A percentile compares a stretch with the other conserved stretches of the same genome.
These are phyloP conservation scores for Apaloderma vittatum DNA, from an alignment of 2,113 vertebrate genomes.

Conservation along the genomic window DNA sequence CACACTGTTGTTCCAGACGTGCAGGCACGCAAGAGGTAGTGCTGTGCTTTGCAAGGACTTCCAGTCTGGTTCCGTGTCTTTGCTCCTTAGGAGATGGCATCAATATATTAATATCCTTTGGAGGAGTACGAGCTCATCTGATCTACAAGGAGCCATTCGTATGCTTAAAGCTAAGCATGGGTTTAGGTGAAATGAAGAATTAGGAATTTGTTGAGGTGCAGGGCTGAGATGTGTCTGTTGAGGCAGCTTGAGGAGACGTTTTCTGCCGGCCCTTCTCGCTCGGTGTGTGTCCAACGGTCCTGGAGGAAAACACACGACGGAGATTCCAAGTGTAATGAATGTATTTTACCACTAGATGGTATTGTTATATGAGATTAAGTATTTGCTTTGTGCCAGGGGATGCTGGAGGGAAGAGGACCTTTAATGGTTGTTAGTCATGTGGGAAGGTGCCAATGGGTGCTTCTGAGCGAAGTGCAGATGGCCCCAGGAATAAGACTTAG, in stretches of 20 bases:
- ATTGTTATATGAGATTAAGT: constrained; percentile 65
- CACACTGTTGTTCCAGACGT: accelerated
- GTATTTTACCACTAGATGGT: constrained; percentile 62
- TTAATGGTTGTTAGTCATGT: neutral
- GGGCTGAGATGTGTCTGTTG: neutral
- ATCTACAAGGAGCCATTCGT: neutral
- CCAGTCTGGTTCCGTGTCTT: neutral
- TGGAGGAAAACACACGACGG: neutral
- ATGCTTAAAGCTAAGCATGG: neutral
- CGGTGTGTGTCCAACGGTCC: accelerated
- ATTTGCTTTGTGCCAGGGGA: neutral
- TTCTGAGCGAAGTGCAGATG: neutral
- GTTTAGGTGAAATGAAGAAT: neutral
- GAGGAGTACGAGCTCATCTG: neutral
- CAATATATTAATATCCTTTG: neutral
- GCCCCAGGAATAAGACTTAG: neutral
- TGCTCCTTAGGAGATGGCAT: neutral
- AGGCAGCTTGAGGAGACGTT: neutral
- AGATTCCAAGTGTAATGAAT: constrained; percentile 31
- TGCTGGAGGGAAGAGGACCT: neutral
- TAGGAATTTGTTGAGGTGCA: neutral
- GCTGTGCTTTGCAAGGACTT: neutral
- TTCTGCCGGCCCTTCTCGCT: neutral
- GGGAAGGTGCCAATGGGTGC: neutral
- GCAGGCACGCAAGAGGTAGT: neutral